These are phyloP conservation scores for Todus mexicanus DNA, from an alignment of 2,797 vertebrate genomes.

Conservation along the genomic window DNA sequence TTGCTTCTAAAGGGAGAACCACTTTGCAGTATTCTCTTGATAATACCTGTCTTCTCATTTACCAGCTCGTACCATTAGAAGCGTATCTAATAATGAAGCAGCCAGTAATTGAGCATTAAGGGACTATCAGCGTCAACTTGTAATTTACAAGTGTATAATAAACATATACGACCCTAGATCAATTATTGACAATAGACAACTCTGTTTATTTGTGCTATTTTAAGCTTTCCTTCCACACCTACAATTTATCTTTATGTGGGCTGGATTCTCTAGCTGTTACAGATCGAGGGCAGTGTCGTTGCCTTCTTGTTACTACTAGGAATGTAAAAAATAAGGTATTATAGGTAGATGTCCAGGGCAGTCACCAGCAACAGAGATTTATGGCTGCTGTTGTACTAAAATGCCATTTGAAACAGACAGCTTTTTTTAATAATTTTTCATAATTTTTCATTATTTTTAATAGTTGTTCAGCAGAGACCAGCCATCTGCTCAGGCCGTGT, in stretches of 20 bases:
- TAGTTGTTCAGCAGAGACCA: not conserved
- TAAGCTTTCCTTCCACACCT: not conserved
- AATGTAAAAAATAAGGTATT: not conserved
- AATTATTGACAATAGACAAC: not conserved
- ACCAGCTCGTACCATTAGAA: not conserved
- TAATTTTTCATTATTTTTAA: too few species aligned
- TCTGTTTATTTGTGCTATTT: not conserved
- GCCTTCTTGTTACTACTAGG: not conserved
- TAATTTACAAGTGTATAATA: not conserved
- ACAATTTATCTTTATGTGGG: not conserved
- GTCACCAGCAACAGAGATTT: not conserved
- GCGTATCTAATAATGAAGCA: not conserved
- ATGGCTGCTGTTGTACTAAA: not conserved
- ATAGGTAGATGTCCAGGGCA: not conserved
- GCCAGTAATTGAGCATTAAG: conserved; percentile 18
- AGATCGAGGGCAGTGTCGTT: not conserved
- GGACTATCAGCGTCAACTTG: not conserved
- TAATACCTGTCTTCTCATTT: not conserved
- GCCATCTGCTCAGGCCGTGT: not conserved
- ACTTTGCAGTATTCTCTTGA: not conserved
- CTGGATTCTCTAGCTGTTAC: not conserved
- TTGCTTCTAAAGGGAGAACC: not conserved
- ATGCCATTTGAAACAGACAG: not conserved
- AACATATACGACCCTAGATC: not conserved
- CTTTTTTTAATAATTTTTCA: too few species aligned